Evolutionary conservation across 2,113 vertebrate species (phyloP), one percentile per base, ranked within the genome.

Genomic region (Ia io): DNA sequence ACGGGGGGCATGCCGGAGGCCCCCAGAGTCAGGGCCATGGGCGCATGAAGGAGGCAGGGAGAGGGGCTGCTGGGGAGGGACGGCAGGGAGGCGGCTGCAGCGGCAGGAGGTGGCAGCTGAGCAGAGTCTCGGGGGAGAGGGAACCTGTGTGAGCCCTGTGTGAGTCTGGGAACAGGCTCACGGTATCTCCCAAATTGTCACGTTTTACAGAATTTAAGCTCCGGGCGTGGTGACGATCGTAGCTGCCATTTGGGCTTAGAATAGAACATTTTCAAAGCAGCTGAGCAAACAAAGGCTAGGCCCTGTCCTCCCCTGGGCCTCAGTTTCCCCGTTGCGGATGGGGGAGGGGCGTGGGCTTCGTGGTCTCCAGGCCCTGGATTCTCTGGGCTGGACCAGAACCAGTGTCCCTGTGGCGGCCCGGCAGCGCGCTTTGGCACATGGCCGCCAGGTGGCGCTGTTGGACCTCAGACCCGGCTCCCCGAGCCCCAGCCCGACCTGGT

Each of bases 371-470:
- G 20, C 28, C 30, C 40, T 1, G 30, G 59, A 5, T 17, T 22
- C 59, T 5, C 32, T 2, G 82, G 35, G 14, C n/a, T 13, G 1
- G n/a, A 13, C 63, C 9, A 1, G 69, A 53, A 42, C 20, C 25
- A 0, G 37, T 0, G 1, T 6, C 20, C 9, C 0, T 0, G 11
- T 14, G 0, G 28, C 0, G 0, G 6, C 8, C 56, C 2, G 0
- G 56, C 28, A 0, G 32, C 30, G 32, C 3, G 3, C 8, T 90
- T 0, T 8, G 42, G 30, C 14, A 14, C 0, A 0, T 4, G 86
- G 85, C 22, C 98, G 88, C 94, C 91, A 98, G 98, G 98, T 98
- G 98, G 98, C 96, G 88, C 97, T 98, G 95, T 96, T 96, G 98
- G 84, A 88, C 56, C 97, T n/a, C 16, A 83, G 96, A 94, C 23